Base-by-base conservation (phyloP, 2,888 invertebrate genomes). In the Pterobdella sp. region DNA sequence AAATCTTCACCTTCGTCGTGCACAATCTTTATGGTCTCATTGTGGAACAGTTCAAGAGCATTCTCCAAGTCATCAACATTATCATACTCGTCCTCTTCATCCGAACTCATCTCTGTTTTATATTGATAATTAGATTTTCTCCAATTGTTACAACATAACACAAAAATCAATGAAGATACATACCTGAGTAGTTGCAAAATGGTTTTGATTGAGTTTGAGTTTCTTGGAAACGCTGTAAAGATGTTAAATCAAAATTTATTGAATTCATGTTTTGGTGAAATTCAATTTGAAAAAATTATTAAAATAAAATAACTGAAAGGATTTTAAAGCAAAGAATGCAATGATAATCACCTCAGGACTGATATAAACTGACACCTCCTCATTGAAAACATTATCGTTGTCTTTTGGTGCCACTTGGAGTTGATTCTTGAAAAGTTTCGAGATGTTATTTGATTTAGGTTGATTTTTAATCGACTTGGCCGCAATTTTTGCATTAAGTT, bases 1-100 rank as follows among this genome's bases (percentile, higher is more conserved):
- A n/a, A n/a, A n/a, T n/a, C n/a, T n/a, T n/a, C 35, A 71, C 71
- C 71, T 32, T 71, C 63, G 34, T 71, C 60, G 14, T 34, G 22
- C n/a, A 56, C 35, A 14, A 71, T 71, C 56, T 71, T 71, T 3
- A 60, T 18, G 35, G 71, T 63, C 36, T 71, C 71, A 14, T 35
- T 18, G 37, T 71, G 71, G 63, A 71, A 71, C 14, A 71, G 63
- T 35, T 56, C 35, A n/a, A 71, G 34, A 32, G 52, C 52, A 14
- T 71, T 60, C 36, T 71, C 63, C n/a, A 71, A 22, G 35, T 71
- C 71, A 49, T 31, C 32, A 26, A 35, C n/a, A 52, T 49, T 34
- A 7, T 71, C 63, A 26, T 71, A 60, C n/a, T 35, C 35, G n/a
- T 49, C 26, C 36, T 71, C 71, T 14, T 71, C 29, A 10, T 71